Base-by-base conservation (phyloP, 2,113 vertebrate species). In the Capreolus pygargus region DNA sequence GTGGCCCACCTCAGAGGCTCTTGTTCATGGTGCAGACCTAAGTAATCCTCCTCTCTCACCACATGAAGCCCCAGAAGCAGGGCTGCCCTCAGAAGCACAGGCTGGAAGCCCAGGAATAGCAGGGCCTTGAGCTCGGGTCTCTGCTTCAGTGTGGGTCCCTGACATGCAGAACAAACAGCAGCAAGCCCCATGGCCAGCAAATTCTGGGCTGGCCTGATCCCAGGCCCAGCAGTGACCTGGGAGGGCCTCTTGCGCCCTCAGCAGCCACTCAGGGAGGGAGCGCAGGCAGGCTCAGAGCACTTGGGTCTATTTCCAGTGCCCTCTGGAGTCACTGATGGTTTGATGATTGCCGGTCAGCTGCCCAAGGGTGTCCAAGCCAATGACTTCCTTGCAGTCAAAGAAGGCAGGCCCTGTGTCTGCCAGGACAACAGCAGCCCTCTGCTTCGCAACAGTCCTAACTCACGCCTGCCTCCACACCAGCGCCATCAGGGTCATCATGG, bases 91-190 rank as follows among this genome's bases (percentile, higher is more conserved):
- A 1, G 23, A 13, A 55, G 43, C n/a, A 6, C 7, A 3, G 33
- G 21, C 54, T 14, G 1, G 33, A 13, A 36, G 47, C 36, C 61
- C 3, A 5, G 52, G 9, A 52, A 7, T 4, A 33, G 27, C 23
- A 11, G 61, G 28, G 11, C 4, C 14, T 4, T 10, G 15, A 54
- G 27, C 58, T 6, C 16, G 1, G 3, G 21, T 39, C 67, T 43
- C 50, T 2, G 5, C 57, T 25, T 23, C 11, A 0, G 12, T 2
- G 27, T 0, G 0, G 0, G 10, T 39, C 79, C 39, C 70, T 61
- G 50, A 33, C 10, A 47, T 2, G 0, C 0, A 1, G 36, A 76
- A 45, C 17, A 11, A 39, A 36, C 28, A 47, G 8, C 25, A 1
- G 54, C 23, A 76, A 89, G 39, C 5, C 50, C 14, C 25, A 0